Conservation (phyloP, 2,888 invertebrate species). For the Lycia hirtaria region DNA sequence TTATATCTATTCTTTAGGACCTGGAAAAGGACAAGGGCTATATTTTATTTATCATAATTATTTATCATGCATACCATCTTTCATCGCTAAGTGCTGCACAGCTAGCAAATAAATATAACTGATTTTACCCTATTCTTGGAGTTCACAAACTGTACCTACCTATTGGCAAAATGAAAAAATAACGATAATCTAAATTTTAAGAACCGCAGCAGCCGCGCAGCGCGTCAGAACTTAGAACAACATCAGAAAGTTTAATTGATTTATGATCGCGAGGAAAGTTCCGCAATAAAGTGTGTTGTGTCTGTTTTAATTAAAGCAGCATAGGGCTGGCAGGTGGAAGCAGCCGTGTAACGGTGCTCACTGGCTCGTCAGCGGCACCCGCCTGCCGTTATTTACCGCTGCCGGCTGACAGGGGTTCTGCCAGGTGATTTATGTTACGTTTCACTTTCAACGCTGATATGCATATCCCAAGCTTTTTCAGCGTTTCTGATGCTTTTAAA, state of each 20-base stretch:
- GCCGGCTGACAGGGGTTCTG: constrained; percentile 70
- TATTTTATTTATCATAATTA: no score
- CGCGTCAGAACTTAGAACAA: constrained; percentile 10
- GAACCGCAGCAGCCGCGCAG: neutral
- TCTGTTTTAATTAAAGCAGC: constrained; percentile 19
- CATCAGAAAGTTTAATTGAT: constrained; percentile 30
- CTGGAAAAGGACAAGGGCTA: no score
- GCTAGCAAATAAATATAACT: no score
- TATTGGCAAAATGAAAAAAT: no score
- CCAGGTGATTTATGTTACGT: constrained; percentile 77
- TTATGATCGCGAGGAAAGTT: constrained; percentile 28
- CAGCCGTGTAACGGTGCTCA: constrained; percentile 20
- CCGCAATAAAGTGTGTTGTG: constrained; percentile 18
- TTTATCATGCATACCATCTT: no score
- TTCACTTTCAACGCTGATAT: constrained; percentile 69
- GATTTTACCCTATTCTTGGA: no score
- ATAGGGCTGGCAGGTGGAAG: constrained; percentile 18
- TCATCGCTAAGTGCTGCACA: no score
- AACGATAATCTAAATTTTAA: no score
- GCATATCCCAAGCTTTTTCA: constrained; percentile 49
- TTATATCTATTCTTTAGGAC: no score
- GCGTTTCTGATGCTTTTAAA: constrained; percentile 25
- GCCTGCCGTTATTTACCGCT: constrained; percentile 70
- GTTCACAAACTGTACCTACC: no score
- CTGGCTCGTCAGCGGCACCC: constrained; percentile 59